Evolutionary conservation across 2,113 vertebrate genomes (phyloP), one percentile per base, ranked within the genome.

Genomic region (Triplophysa rosa): DNA sequence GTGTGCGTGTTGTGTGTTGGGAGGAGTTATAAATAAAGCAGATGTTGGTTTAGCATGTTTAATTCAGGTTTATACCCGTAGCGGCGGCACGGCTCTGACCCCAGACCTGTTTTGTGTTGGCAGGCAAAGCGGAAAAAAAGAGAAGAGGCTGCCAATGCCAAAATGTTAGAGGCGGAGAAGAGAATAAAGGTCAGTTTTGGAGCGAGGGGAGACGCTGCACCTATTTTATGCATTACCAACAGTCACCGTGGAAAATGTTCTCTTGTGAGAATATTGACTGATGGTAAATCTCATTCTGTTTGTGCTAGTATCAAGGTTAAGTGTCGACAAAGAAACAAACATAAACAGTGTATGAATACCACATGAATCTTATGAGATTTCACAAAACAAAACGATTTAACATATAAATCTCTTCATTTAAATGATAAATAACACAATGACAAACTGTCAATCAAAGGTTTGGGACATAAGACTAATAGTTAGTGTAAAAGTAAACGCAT

Each of bases 121-220:
- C 92, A 99, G 98, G 98, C 96, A 80, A 99, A 99, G 94, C 95
- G 97, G 90, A 98, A 94, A 92, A 99, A 97, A 95, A 98, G 97
- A 85, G 96, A 99, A 91, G 97, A 99, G 92, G 97, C 94, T 33
- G 96, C 97, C 92, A 98, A 97, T 92, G 97, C 96, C 92, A 99
- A 98, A 95, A 97, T 99, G 92, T 80, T 99, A 93, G 98, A 99
- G 87, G 97, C 98, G 4, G 97, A 99, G 90, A 99, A 99, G 90
- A 95, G 97, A 88, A 96, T 96, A 93, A 98, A 99, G 97, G 98
- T 98, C 90, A 92, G 94, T 95, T 90, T 90, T 86, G 90, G 89
- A 83, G 77, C 62, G 90, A 79, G 85, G 87, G 33, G 6, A 59
- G 77, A 68, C 14, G 52, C 52, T 69, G 10, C 40, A 74, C 58